Evolutionary conservation across 2,113 vertebrate species (phyloP).

Genomic region (Eulemur macaco): DNA sequence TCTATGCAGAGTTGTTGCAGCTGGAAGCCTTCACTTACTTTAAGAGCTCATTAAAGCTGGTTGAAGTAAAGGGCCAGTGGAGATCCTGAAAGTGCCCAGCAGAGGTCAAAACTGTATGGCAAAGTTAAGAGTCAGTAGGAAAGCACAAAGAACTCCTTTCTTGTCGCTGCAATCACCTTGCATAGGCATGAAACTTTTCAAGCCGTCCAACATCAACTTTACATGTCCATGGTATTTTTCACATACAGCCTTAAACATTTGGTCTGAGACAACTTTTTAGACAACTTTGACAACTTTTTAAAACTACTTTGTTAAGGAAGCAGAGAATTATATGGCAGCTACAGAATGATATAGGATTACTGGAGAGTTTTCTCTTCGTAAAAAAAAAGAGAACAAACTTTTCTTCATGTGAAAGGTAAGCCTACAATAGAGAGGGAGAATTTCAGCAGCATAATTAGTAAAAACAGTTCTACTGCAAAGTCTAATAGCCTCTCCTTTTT

Average conservation of each 20-base stretch:
- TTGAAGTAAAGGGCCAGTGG: neutral
- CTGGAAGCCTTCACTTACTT: neutral
- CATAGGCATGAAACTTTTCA: neutral
- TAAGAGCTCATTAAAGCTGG: slow-evolving; percentile 14
- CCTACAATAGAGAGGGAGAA: slow-evolving; percentile 15
- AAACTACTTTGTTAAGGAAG: slow-evolving; percentile 1
- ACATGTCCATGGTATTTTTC: neutral
- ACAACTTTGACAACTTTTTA: slow-evolving; percentile 19
- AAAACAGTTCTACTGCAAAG: neutral
- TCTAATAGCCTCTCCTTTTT: neutral
- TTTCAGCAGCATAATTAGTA: slow-evolving; percentile 42
- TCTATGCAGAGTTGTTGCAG: neutral
- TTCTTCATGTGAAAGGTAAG: slow-evolving; percentile 24
- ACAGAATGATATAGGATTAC: neutral
- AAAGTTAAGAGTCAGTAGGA: neutral
- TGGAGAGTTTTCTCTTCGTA: slow-evolving; percentile 3
- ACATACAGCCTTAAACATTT: neutral
- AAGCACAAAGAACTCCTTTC: neutral
- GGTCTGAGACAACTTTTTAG: neutral
- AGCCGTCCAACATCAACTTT: neutral
- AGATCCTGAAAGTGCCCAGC: neutral
- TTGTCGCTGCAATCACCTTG: neutral
- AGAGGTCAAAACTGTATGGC: neutral
- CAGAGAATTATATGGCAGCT: neutral
- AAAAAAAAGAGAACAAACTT: slow-evolving; percentile 29